These are phyloP conservation scores for Hymenopus coronatus DNA, from an alignment of 2,888 invertebrate species.

Conservation along the genomic window DNA sequence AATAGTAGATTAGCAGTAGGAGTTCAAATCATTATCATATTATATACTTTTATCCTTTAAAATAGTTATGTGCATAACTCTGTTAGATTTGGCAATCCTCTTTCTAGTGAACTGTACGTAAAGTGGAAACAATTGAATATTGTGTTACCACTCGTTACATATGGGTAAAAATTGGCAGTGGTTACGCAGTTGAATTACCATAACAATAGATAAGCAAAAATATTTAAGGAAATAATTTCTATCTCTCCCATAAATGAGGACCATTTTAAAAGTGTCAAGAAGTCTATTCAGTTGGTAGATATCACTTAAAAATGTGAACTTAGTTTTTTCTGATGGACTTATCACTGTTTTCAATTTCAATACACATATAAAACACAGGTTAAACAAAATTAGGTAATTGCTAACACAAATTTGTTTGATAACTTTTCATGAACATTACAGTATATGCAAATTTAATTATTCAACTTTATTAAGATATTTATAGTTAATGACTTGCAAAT, in stretches of 20 bases:
- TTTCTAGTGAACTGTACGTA: slow-evolving; percentile 13
- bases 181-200: slow-evolving; percentile 23
- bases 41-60: neutral
- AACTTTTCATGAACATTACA: too few species aligned
- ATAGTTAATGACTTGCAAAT: too few species aligned
- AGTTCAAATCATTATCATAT: neutral
- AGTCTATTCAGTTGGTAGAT: neutral
- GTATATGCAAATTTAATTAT: too few species aligned
- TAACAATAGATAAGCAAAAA: slow-evolving; percentile 15
- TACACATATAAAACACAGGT: too few species aligned
- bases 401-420: too few species aligned
- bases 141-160: slow-evolving; percentile 11
- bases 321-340: too few species aligned
- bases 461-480: too few species aligned
- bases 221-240: slow-evolving; percentile 10
- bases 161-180: slow-evolving; percentile 27
- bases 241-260: neutral
- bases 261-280: neutral
- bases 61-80: slow-evolving; percentile 16
- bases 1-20: neutral
- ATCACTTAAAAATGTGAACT: neutral
- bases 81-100: slow-evolving; percentile 11
- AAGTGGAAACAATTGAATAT: slow-evolving; percentile 14
- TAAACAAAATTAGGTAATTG: too few species aligned
- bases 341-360: too few species aligned